These are phyloP conservation scores for Hippocampus guttulatus DNA, from an alignment of 2,113 vertebrate species.

Conservation along the genomic window DNA sequence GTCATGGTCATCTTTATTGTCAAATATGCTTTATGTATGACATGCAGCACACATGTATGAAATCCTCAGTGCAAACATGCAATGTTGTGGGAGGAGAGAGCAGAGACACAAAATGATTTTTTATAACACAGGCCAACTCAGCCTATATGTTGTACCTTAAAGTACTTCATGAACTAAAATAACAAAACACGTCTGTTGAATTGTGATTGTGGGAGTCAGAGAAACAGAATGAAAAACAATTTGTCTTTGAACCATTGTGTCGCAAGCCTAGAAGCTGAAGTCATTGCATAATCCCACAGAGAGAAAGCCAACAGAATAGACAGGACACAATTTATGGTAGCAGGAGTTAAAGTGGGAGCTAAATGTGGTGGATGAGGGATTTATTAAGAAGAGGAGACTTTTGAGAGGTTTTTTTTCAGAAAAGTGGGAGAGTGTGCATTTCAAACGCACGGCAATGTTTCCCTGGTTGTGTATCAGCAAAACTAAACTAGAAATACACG, in stretches of 20 bases:
- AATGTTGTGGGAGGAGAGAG: too few relatives aligned
- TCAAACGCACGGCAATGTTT: neutral
- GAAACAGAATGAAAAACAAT: constrained; percentile 23
- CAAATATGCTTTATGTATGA: too few relatives aligned
- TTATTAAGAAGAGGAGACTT: neutral
- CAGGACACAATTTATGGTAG: constrained; percentile 19
- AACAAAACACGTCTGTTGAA: constrained; percentile 1
- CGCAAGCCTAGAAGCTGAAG: constrained; percentile 7
- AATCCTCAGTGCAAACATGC: too few relatives aligned
- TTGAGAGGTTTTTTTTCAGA: neutral
- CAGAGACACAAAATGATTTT: neutral
- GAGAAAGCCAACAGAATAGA: constrained; percentile 14
- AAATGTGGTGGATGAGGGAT: constrained; percentile 1
- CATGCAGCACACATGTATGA: too few relatives aligned
- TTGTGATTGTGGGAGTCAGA: neutral
- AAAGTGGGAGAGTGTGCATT: neutral
- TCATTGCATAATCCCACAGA: constrained; percentile 50
- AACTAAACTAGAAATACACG: neutral
- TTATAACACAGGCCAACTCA: constrained; percentile 23
- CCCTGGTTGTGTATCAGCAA: neutral
- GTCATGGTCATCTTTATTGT: too few relatives aligned
- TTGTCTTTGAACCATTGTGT: constrained; percentile 27
- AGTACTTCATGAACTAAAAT: constrained; percentile 31
- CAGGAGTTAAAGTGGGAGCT: constrained; percentile 5
- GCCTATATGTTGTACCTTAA: constrained; percentile 28